Evolutionary conservation across 2,797 vertebrate genomes (phyloP).

Genomic region (Cheracebus regulus): DNA sequence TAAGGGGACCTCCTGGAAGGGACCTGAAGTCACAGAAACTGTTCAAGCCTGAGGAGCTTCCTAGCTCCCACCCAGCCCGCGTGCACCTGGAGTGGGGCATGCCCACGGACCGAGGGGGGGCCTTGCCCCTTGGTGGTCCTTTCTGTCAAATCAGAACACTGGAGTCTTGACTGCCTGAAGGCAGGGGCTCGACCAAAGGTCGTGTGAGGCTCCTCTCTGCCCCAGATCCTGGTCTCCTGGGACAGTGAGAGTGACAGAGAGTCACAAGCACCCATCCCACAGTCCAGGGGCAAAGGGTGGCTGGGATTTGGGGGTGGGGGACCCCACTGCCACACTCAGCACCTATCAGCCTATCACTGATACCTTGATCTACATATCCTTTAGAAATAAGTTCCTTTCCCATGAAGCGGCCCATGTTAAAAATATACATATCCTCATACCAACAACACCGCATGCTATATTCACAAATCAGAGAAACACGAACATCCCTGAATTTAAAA

Average conservation of each 20-base stretch:
- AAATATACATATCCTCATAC: neutral
- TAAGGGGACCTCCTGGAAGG: neutral
- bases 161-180: neutral
- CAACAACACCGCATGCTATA: neutral
- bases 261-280: neutral
- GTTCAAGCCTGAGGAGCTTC: neutral
- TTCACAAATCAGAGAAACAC: neutral
- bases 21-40: neutral
- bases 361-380: neutral
- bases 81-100: accelerated
- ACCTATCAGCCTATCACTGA: too few relatives aligned
- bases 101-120: neutral
- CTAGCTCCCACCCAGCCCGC: accelerated
- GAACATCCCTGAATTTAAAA: neutral
- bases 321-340: neutral
- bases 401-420: neutral
- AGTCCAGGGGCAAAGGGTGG: too few relatives aligned
- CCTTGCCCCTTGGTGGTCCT: neutral
- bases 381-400: neutral
- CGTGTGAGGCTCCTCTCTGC: neutral
- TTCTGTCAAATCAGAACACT: neutral
- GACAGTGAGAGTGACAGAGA: neutral
- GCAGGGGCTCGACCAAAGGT: neutral
- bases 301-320: neutral
- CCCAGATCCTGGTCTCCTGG: neutral